A percentile compares a stretch with the other conserved stretches of the same genome.
These are phyloP conservation scores for Campoplex capitator DNA, from an alignment of 2,888 invertebrate genomes.

Conservation along the genomic window DNA sequence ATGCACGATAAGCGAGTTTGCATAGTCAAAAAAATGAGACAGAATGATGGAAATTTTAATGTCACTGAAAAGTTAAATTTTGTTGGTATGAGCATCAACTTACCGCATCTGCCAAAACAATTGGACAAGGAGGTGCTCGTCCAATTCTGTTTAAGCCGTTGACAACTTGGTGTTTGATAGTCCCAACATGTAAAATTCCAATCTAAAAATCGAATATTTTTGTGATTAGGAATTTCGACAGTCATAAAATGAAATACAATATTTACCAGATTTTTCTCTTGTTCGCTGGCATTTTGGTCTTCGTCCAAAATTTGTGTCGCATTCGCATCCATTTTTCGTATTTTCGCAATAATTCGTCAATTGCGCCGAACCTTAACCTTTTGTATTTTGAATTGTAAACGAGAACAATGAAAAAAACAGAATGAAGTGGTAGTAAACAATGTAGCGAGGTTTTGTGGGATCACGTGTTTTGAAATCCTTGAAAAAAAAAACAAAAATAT, in stretches of 20 bases:
- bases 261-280: slow-evolving; percentile 29
- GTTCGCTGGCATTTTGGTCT: not conserved
- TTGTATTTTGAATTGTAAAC: not conserved
- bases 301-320: slow-evolving; percentile 54
- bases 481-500: not conserved
- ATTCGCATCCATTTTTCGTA: slow-evolving; percentile 33
- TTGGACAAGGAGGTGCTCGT: slow-evolving; percentile 66
- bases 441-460: not conserved
- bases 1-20: not conserved
- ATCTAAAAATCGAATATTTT: slow-evolving; percentile 62
- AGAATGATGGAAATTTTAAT: not conserved
- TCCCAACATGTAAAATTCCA: slow-evolving; percentile 66
- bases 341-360: not conserved
- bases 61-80: not conserved
- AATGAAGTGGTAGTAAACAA: not conserved
- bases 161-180: slow-evolving; percentile 60
- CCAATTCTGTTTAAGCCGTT: slow-evolving; percentile 74
- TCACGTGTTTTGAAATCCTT: not conserved
- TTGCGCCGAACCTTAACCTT: not conserved
- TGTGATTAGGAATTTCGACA: not conserved
- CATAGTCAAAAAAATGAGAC: not conserved
- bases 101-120: slow-evolving; percentile 70
- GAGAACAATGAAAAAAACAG: not conserved
- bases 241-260: not conserved
- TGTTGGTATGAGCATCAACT: slow-evolving; percentile 45